These are phyloP conservation scores for Rhadinocentrus ornatus DNA, from an alignment of 2,797 vertebrate genomes.

Conservation along the genomic window DNA sequence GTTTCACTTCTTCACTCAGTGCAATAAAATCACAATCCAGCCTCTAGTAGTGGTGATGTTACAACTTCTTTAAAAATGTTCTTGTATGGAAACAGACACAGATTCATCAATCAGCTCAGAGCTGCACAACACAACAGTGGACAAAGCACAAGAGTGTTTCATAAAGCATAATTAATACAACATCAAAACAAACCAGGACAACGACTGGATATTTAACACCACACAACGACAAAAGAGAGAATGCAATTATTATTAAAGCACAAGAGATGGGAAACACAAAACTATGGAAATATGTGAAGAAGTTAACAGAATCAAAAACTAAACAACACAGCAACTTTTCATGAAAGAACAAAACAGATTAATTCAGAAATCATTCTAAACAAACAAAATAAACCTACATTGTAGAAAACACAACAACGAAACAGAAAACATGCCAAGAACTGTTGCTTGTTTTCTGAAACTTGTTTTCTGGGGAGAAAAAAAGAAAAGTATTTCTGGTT, in stretches of 20 bases:
- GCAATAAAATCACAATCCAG: neutral
- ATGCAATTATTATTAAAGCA: no score
- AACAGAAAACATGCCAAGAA: no score
- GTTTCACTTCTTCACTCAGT: constrained; percentile 5
- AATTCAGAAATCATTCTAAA: no score
- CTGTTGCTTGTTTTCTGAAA: no score
- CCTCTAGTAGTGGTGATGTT: neutral
- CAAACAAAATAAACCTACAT: neutral
- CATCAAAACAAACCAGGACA: no score
- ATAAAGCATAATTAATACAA: neutral
- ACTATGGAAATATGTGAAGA: no score
- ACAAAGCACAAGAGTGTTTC: neutral
- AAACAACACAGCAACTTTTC: neutral
- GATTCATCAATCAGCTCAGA: neutral
- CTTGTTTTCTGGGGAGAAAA: no score
- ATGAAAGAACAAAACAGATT: neutral
- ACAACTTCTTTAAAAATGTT: neutral
- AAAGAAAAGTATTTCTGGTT: no score
- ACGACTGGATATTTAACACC: no score
- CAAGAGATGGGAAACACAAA: no score
- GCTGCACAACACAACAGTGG: neutral
- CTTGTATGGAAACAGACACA: neutral
- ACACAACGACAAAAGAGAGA: no score
- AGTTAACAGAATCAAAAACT: no score
- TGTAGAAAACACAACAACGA: neutral